Evolutionary conservation across 2,113 vertebrate genomes (phyloP), one percentile per base, ranked within the genome.

Genomic region (Corvus cornix): DNA sequence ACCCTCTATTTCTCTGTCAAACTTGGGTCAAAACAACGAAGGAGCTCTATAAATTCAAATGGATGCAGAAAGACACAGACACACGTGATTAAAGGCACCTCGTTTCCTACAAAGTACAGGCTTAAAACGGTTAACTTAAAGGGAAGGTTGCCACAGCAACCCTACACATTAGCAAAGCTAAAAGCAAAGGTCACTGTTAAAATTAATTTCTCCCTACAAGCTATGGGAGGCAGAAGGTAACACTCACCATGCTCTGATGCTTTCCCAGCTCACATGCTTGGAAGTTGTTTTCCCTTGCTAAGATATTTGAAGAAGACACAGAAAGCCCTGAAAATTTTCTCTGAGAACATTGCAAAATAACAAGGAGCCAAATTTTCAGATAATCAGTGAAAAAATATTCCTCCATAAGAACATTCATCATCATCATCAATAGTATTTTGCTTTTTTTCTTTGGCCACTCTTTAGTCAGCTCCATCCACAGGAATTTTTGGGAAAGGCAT

Each of bases 141-240:
- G 67, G 19, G 60, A 76, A 89, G 56, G 90, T 94, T 96, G 92
- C 92, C 22, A 9, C 85, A 93, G 95, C 93, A 96, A 95, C 91
- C 59, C 21, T 77, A 90, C 78, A 88, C 59, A 86, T 88, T 70
- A 95, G 39, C 78, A 76, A 90, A 95, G 79, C 82, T 91, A 56
- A 95, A 95, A 86, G 73, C 92, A 90, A 95, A 94, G 93, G 82
- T 96, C 85, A 94, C 23, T 10, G 28, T 93, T 81, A 81, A 95
- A 90, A 96, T 92, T 88, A 95, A 89, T 94, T 96, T 96, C 72
- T 63, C 76, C 70, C 82, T 53, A 80, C 43, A 31, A 88, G 60
- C 68, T 78, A n/a, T 4, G 22, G 72, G 43, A 95, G 60, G 85
- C 88, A 90, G 88, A 68, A 86, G 64, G 86, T 43, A 88, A 53